Percentiles rank a stretch among this genome's conserved stretches.
These are phyloP conservation scores for Sicus ferrugineus DNA, from an alignment of 2,888 invertebrate genomes.

Conservation along the genomic window DNA sequence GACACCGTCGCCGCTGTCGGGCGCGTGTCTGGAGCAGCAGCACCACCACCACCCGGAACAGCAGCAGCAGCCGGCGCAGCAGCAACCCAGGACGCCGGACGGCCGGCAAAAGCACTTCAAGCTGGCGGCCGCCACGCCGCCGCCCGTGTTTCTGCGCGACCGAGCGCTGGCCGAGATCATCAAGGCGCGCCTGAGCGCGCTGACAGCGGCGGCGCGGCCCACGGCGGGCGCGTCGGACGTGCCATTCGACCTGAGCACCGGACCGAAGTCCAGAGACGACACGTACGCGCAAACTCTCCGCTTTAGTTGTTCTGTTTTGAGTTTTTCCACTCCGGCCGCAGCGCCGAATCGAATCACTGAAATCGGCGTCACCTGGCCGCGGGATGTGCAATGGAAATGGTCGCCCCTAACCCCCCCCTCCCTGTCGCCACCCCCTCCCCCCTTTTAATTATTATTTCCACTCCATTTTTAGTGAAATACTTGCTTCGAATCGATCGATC, in stretches of 20 bases:
- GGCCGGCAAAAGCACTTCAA: constrained; percentile 24
- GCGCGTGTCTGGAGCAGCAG: neutral
- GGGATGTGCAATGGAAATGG: too few relatives aligned
- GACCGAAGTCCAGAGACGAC: constrained; percentile 45
- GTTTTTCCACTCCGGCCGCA: too few relatives aligned
- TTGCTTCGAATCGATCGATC: too few relatives aligned
- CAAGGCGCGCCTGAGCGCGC: constrained; percentile 50
- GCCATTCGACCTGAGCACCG: constrained; percentile 55
- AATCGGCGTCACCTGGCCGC: too few relatives aligned
- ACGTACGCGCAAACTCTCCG: too few relatives aligned
- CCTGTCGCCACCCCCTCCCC: too few relatives aligned
- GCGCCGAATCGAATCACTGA: too few relatives aligned
- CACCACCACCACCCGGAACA: constrained; percentile 7
- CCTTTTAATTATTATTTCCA: too few relatives aligned
- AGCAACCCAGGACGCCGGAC: neutral
- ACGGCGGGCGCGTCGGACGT: constrained; percentile 43
- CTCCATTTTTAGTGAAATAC: too few relatives aligned
- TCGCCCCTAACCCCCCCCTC: too few relatives aligned
- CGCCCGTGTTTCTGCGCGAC: constrained; percentile 48
- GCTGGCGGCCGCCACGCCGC: constrained; percentile 35
- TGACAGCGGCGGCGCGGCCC: constrained; percentile 43
- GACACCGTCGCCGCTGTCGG: constrained; percentile 10
- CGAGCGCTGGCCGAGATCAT: constrained; percentile 51
- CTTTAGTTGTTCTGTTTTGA: too few relatives aligned
- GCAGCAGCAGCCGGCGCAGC: neutral